Conservation (phyloP, 2,113 vertebrate species). For the Benitochromis conjunctus region DNA sequence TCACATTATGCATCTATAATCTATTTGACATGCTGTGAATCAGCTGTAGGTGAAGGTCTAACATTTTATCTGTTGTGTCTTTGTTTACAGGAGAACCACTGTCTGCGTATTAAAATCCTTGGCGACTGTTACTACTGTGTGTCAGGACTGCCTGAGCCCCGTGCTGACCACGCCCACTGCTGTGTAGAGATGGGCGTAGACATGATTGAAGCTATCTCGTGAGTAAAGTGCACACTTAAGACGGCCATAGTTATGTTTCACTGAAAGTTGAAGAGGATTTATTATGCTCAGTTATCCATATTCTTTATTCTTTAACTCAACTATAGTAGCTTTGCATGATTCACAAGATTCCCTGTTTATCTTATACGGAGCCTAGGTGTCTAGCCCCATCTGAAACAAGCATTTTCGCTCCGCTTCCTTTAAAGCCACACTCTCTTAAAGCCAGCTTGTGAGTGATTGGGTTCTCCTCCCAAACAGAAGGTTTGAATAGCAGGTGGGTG, state of each 20-base stretch:
- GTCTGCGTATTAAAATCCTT: slow-evolving; percentile 94
- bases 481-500: background rate
- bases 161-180: slow-evolving; percentile 94
- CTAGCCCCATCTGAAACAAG: accelerated
- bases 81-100: slow-evolving; percentile 87
- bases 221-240: slow-evolving; percentile 48
- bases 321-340: background rate
- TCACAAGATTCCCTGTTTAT: background rate
- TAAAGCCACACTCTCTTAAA: background rate
- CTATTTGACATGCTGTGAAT: background rate
- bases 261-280: background rate
- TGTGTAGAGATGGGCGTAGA: slow-evolving; percentile 98
- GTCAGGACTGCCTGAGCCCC: slow-evolving; percentile 88
- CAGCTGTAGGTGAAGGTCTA: background rate
- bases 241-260: background rate
- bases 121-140: slow-evolving; percentile 98
- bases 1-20: slow-evolving; percentile 7
- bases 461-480: background rate
- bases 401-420: background rate
- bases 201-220: slow-evolving; percentile 98
- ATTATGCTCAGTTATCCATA: background rate
- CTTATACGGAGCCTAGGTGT: background rate
- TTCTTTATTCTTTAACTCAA: background rate
- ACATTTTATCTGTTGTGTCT: background rate
- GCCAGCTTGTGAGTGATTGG: background rate